Evolutionary conservation across 2,797 vertebrate genomes (phyloP), one percentile per base, ranked within the genome.

Genomic region (Petrocephalus schoutedeni): DNA sequence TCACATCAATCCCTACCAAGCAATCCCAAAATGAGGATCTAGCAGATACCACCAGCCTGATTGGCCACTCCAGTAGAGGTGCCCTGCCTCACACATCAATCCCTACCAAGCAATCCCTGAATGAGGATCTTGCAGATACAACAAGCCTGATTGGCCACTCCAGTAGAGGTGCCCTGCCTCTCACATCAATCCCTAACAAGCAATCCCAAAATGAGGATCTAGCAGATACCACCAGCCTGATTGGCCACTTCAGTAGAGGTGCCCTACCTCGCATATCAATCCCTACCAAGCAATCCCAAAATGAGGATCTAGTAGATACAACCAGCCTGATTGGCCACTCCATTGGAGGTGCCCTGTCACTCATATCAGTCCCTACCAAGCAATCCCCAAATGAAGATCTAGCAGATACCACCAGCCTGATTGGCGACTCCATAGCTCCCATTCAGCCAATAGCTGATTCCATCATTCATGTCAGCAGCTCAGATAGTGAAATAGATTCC

Each of bases 81-180:
- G 28, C 36, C 56, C 74, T 9, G 5, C 36, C 61, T 9, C 82
- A 23, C 21, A 85, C 61, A 57, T 67, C 28, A 67, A 36, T 32
- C 4, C 64, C 97, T 32, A 96, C 98, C 91, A 96, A 95, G 86
- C 93, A 86, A 64, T 96, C 94, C 88, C 92, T 98, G 49, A 91
- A 89, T n/a, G 96, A 95, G 0, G 95, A 96, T 9, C 90, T 91
- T 32, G 9, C n/a, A 1, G 64, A 41, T 1, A 64, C 57, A 0
- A n/a, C 5, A 12, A 87, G 67, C 32, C 67, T 71, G 12, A 71
- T 51, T 51, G 49, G 51, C 21, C 45, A 59, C 4, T 6, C 85
- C 89, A 0, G 9, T 59, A 23, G 23, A 80, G 89, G 90, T 86
- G 28, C 23, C 56, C 77, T 9, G 6, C 54, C 56, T 9, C 71